Base-by-base conservation (phyloP, 1,140 invertebrate genomes). In the Drosophila mauritiana region DNA sequence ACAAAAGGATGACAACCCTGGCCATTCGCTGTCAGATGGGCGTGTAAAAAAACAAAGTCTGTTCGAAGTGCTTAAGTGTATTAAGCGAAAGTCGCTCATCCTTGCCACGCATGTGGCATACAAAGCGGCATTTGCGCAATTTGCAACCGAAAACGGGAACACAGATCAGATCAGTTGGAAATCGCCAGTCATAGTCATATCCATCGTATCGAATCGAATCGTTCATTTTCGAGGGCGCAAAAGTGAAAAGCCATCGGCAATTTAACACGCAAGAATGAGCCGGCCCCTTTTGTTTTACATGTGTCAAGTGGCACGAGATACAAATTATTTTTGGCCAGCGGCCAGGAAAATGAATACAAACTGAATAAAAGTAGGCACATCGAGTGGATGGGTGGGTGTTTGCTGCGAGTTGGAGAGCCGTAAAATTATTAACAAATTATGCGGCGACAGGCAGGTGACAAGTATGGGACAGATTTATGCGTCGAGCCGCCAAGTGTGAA, bases 391-490 rank as follows among this genome's bases (percentile, higher is more conserved):
- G 59, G 36, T 42, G 46, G 17, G 53, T 54, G 58, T 1, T 7
- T 10, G 31, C 0, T 8, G 2, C 7, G 45, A 42, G 55, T 36
- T 20, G 15, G 4, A 39, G 37, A 59, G 56, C 39, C 56, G 57
- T 59, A 40, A 69, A 68, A 49, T 69, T 69, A 69, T 84, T 67
- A 77, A 78, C 67, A 85, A 84, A 84, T 84, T 85, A 77, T 39
- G 61, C 62, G 65, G 25, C 42, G 70, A 82, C 80, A 75, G 72
- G 45, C 80, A 73, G 77, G 77, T 84, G 80, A 84, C 81, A 84
- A 68, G 67, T 40, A 49, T 55, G 56, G 31, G 52, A 67, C 75
- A 79, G 75, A 83, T 83, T 81, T 72, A 83, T 80, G 64, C 34
- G 31, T 31, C 20, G 10, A 45, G 39, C 43, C 15, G 42, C 49